Evolutionary conservation across 2,113 vertebrate genomes (phyloP).

Genomic region (Burhinus oedicnemus): DNA sequence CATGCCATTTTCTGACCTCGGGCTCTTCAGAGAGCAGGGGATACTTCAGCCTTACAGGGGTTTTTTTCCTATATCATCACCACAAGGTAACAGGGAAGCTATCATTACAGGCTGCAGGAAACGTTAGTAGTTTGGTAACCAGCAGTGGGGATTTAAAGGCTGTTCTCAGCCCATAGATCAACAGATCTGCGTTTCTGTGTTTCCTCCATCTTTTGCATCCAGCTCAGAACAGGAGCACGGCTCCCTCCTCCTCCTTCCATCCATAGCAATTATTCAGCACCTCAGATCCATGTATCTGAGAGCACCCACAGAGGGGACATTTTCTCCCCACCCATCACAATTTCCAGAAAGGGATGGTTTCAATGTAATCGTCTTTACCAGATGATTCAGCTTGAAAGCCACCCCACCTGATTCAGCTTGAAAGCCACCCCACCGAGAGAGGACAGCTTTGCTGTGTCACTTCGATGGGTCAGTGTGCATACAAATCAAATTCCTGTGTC

Average conservation of each 20-base stretch:
- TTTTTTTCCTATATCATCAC: neutral
- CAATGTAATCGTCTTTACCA: neutral
- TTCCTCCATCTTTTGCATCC: neutral
- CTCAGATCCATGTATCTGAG: neutral
- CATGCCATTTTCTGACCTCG: accelerated
- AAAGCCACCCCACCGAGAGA: neutral
- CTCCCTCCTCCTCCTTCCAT: neutral
- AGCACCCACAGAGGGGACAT: neutral
- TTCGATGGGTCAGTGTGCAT: neutral
- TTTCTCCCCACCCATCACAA: neutral
- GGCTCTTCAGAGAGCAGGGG: neutral
- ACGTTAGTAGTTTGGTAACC: neutral
- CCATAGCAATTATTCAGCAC: neutral
- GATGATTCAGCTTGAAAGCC: neutral
- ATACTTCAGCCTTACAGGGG: neutral
- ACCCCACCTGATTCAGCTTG: neutral
- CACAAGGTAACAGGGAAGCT: neutral
- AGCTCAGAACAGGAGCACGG: neutral
- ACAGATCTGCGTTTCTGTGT: neutral
- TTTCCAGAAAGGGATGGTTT: neutral
- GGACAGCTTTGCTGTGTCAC: neutral
- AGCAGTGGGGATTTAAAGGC: neutral
- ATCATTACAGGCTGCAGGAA: neutral
- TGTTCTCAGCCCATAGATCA: neutral
- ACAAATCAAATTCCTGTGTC: neutral